phyloP scores from a whole-genome alignment of 2,113 vertebrate species.

The Bungarus multicinctus region DNA sequence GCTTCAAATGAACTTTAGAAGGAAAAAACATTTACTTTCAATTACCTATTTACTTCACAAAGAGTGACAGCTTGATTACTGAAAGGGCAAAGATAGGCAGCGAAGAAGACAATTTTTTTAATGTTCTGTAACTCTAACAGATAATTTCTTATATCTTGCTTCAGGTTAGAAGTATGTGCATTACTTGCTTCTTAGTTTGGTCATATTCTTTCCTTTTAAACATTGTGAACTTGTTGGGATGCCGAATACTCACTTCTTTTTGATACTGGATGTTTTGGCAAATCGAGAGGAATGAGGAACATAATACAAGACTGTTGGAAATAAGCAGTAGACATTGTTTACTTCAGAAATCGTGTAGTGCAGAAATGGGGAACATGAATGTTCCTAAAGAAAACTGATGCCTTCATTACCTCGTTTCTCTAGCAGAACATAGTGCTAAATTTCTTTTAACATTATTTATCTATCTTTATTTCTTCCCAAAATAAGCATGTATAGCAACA shows the following conservation, averaged over 20 bases:
- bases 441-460: neutral
- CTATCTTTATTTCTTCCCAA: neutral
- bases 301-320: neutral
- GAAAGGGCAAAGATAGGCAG: constrained; percentile 4
- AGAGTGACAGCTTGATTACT: constrained; percentile 24
- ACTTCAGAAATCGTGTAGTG: neutral
- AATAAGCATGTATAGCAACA: neutral
- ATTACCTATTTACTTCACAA: constrained; percentile 19
- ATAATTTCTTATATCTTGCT: constrained; percentile 8
- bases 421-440: neutral
- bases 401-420: neutral
- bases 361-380: neutral
- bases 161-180: neutral
- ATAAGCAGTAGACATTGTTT: neutral
- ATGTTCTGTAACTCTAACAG: neutral
- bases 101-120: neutral
- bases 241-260: neutral
- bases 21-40: constrained; percentile 20
- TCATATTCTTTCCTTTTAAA: neutral
- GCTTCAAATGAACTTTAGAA: constrained; percentile 29
- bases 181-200: neutral
- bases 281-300: neutral
- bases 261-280: neutral
- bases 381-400: neutral
- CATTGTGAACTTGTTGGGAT: neutral